Evolutionary conservation across 2,113 vertebrate species (phyloP), one percentile per base, ranked within the genome.

Genomic region (Zonotrichia leucophrys): DNA sequence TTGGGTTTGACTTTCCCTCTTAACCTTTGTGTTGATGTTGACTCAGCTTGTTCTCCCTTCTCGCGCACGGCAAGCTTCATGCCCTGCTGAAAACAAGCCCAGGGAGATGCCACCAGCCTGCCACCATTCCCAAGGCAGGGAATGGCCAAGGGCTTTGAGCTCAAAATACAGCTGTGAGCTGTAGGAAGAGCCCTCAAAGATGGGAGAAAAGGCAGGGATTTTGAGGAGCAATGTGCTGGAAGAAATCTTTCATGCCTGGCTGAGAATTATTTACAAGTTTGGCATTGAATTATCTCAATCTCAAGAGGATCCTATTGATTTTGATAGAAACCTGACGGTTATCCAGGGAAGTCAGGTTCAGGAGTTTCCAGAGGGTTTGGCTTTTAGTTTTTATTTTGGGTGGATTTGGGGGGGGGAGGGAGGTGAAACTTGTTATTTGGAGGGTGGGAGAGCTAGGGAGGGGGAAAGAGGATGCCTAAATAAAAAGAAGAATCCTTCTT

Each of bases 401-500:
- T 4, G 10, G 9, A 13, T 3, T n/a, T n/a, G 3, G 25, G 11
- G 2, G 15, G 22, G 2, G 3, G 9, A 23, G 19, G 28, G 28
- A 31, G 15, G 1, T 20, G 44, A 52, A 59, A 19, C 5, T 59
- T 64, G 17, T 33, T 62, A 33, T 27, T 75, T 56, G 24, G 7
- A 15, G 24, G 5, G 12, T 53, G 11, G 11, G 10, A 30, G 1
- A 68, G 17, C 21, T 31, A 6, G 25, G 15, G 3, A 11, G 12
- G 5, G 10, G 11, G 5, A 18, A 28, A n/a, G 7, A 14, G 24
- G 19, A 31, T 0, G 0, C 47, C 3, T 31, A 78, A 78, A 67
- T 79, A 39, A 50, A 55, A 67, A 31, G 10, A 60, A 47, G 15
- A 59, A 47, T 27, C 25, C 4, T 70, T 6, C 10, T 89, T 87